A percentile compares a stretch with the other conserved stretches of the same genome.
phyloP scores from a whole-genome alignment of 2,113 vertebrate genomes.

The Tenrec ecaudatus region DNA sequence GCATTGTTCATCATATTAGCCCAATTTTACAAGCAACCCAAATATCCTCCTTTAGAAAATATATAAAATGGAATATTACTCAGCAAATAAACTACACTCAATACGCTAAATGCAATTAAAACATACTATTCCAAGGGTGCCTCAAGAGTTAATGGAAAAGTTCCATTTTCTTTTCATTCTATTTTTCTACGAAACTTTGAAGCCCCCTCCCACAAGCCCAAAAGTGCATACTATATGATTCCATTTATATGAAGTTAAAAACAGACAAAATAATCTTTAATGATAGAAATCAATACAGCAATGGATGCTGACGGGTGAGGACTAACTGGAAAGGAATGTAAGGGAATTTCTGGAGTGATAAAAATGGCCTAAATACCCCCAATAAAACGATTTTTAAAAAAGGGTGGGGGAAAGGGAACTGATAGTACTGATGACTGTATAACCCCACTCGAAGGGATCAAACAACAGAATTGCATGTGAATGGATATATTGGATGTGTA shows the following conservation, averaged over 20 bases:
- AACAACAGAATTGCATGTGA: no score
- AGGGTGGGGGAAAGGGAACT: no score
- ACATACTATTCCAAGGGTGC: not conserved
- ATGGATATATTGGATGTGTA: no score
- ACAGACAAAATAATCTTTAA: no score
- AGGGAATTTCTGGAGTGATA: not conserved
- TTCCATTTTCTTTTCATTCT: no score
- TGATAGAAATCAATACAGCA: not conserved
- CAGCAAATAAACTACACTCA: conserved; percentile 2
- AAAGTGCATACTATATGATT: not conserved
- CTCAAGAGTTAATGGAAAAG: no score
- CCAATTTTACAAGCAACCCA: conserved; percentile 13
- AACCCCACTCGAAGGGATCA: no score
- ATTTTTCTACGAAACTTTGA: no score
- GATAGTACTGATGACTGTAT: no score
- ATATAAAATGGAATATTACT: not conserved
- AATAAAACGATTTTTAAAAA: no score
- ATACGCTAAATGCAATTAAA: not conserved
- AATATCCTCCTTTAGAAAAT: not conserved
- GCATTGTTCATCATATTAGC: not conserved
- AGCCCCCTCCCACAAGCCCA: not conserved
- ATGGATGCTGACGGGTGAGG: not conserved
- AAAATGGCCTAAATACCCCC: not conserved
- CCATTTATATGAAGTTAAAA: not conserved
- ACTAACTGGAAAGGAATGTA: not conserved